Evolutionary conservation across 2,888 invertebrate genomes (phyloP).

Genomic region (Hypolimnas misippus): DNA sequence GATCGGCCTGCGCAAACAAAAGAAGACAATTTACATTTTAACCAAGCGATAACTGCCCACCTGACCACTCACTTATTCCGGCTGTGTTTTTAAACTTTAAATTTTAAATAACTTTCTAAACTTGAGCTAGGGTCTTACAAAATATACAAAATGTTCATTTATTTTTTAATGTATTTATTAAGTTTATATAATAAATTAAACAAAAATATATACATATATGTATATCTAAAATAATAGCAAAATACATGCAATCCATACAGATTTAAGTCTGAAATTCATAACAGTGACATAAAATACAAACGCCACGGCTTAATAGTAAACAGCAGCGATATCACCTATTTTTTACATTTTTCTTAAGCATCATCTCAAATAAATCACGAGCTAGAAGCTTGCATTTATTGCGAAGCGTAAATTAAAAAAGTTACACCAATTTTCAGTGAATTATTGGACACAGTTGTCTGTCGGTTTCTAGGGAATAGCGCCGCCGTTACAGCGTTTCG

Average conservation of each 20-base stretch:
- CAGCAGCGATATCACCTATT: slow-evolving; percentile 47
- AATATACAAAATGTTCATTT: neutral
- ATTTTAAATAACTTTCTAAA: slow-evolving; percentile 6
- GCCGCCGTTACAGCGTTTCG: slow-evolving; percentile 26
- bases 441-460: slow-evolving; percentile 76
- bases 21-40: slow-evolving; percentile 80
- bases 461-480: slow-evolving; percentile 50
- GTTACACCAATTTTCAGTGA: slow-evolving; percentile 79
- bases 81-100: slow-evolving; percentile 5
- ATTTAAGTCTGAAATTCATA: neutral
- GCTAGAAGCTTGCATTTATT: slow-evolving; percentile 71
- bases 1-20: slow-evolving; percentile 71
- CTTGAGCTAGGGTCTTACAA: neutral
- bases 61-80: slow-evolving; percentile 48
- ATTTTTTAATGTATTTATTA: too few species aligned
- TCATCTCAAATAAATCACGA: slow-evolving; percentile 71
- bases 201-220: too few species aligned
- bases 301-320: slow-evolving; percentile 35
- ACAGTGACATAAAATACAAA: slow-evolving; percentile 2
- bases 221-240: neutral
- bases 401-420: slow-evolving; percentile 79
- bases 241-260: neutral
- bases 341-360: slow-evolving; percentile 50
- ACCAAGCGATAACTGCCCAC: slow-evolving; percentile 75
- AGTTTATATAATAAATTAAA: too few species aligned